These are phyloP conservation scores for Sisyra nigra DNA, from an alignment of 2,888 invertebrate genomes.

Conservation along the genomic window DNA sequence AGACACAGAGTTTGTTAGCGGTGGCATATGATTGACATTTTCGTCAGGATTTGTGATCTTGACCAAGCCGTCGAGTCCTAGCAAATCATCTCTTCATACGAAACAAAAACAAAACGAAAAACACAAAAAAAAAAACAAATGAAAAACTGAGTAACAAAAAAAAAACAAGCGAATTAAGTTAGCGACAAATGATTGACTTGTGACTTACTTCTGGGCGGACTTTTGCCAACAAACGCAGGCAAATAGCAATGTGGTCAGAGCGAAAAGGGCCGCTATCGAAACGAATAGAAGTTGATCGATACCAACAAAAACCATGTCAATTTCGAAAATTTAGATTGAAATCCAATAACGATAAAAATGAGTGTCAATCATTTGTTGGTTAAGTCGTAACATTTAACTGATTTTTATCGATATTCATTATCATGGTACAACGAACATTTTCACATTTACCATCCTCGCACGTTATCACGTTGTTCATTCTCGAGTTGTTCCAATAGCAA, in stretches of 20 bases:
- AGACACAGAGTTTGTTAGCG: slow-evolving; percentile 18
- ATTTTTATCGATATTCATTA: too few species aligned
- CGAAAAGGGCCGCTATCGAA: slow-evolving; percentile 16
- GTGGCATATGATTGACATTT: slow-evolving; percentile 31
- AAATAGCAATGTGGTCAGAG: slow-evolving; percentile 36
- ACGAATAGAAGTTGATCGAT: not conserved
- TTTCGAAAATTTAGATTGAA: too few species aligned
- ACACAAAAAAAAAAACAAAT: not conserved
- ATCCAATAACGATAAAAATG: too few species aligned
- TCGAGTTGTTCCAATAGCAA: too few species aligned
- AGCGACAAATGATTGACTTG: slow-evolving; percentile 10
- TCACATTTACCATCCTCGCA: too few species aligned
- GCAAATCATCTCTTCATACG: slow-evolving; percentile 46
- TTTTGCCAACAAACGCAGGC: slow-evolving; percentile 61
- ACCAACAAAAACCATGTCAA: too few species aligned
- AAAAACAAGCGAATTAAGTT: not conserved
- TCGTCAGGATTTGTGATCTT: slow-evolving; percentile 54
- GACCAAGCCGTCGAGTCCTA: slow-evolving; percentile 56
- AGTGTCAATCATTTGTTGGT: too few species aligned
- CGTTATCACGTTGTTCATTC: too few species aligned
- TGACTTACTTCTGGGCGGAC: slow-evolving; percentile 53
- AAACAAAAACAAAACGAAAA: not conserved
- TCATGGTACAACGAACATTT: too few species aligned
- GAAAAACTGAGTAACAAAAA: not conserved
- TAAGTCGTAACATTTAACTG: too few species aligned